Evolutionary conservation across 1,140 invertebrate species (phyloP), one percentile per base, ranked within the genome.

Genomic region (Eurytemora carolleeae): DNA sequence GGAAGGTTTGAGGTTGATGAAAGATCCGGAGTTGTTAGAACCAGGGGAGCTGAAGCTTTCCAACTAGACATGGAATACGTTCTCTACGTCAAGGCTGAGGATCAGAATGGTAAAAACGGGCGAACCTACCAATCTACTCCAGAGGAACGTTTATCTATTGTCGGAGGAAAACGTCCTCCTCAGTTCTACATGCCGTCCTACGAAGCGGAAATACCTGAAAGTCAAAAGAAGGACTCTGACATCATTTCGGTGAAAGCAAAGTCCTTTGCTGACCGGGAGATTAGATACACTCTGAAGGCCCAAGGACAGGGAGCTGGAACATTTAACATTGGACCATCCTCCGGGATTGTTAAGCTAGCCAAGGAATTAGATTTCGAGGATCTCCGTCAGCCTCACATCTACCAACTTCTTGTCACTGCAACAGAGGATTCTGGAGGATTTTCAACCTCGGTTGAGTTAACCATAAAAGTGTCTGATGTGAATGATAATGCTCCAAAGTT

Each of bases 181-280:
- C 90, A 94, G 71, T 94, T 94, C 73, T 94, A 92, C 69, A 84
- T 93, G 78, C 83, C 84, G 2, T 85, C 83, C 66, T 93, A 93
- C 70, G 87, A 91, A 69, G 87, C 88, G 0, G 88, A 91, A 73
- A 93, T 93, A 68, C 88, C 88, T 1, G 90, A 94, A 73, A 93
- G 93, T 72, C 86, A 92, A 73, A 88, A 87, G 71, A 94, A 94
- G 73, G 89, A 94, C 72, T 90, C 89, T 21, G 89, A 93, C 70
- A 93, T 94, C 52, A 93, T 94, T 71, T 92, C 88, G 52, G 88
- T 94, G 61, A 93, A 93, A 76, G 89, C 90, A 0, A 93, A 93
- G 72, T 93, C 89, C 2, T 94, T 94, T 72, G 89, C 90, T 58
- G 89, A 93, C 74, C 81, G 89, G 26, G 88, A 93, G 71, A 94